Percentiles rank a stretch among this genome's conserved stretches.
These are phyloP conservation scores for Copsychus sechellarum DNA, from an alignment of 2,113 vertebrate genomes.

Conservation along the genomic window DNA sequence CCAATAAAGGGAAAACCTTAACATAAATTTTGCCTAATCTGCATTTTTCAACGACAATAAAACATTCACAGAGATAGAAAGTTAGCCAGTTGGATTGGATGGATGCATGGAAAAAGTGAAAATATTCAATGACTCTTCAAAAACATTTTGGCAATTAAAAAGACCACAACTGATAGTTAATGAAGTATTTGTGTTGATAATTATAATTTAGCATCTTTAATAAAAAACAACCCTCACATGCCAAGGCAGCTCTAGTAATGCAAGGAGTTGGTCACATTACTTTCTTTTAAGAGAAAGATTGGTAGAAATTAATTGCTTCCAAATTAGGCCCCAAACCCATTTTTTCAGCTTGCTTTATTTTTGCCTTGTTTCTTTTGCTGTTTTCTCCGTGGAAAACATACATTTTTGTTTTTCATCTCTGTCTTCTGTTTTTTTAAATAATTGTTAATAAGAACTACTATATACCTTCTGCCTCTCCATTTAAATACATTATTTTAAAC, in stretches of 20 bases:
- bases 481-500: not conserved
- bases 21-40: not conserved
- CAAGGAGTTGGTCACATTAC: not conserved
- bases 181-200: slow-evolving; percentile 39
- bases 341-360: not conserved
- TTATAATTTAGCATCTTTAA: not conserved
- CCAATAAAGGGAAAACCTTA: not conserved
- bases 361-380: not conserved
- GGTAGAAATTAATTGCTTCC: not conserved
- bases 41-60: not conserved
- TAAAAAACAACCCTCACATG: not conserved
- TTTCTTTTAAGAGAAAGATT: not conserved
- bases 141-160: not conserved
- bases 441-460: not conserved
- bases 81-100: not conserved
- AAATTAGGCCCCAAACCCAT: not conserved
- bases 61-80: not conserved
- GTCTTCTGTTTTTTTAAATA: not conserved
- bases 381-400: not conserved
- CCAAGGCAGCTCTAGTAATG: not conserved
- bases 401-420: not conserved
- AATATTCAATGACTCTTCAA: not conserved
- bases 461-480: too few species aligned
- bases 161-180: not conserved
- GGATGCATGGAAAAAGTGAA: not conserved